Conservation (phyloP, 2,888 invertebrate genomes). For the Tiliacea aurago region DNA sequence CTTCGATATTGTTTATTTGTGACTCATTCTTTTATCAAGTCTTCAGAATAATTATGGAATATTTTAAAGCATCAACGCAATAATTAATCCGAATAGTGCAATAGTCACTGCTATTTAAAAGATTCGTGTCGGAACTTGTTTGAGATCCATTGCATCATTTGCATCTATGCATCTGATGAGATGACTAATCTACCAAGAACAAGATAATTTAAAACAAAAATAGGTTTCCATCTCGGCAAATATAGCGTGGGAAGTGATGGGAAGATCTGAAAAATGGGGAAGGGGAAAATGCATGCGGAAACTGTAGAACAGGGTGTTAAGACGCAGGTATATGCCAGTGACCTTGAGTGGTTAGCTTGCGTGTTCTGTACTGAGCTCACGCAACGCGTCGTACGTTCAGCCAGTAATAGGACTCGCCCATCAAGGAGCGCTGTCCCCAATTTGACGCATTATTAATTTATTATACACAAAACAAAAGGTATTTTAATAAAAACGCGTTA, state of each 20-base stretch:
- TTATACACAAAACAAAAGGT: too few relatives aligned
- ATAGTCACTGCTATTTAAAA: conserved; percentile 17
- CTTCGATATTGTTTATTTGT: not conserved
- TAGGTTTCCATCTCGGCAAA: not conserved
- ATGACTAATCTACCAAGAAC: conserved; percentile 34
- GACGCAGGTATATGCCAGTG: too few relatives aligned
- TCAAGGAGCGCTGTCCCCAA: too few relatives aligned
- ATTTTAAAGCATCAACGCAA: conserved; percentile 29
- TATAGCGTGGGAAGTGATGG: not conserved
- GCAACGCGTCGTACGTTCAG: too few relatives aligned
- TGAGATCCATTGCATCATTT: too few relatives aligned
- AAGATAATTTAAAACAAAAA: conserved; percentile 10
- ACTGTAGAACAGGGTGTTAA: too few relatives aligned
- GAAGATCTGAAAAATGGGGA: not conserved
- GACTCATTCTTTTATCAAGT: conserved; percentile 23
- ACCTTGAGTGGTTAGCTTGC: too few relatives aligned
- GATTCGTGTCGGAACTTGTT: conserved; percentile 27
- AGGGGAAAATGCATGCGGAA: not conserved
- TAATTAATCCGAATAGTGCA: conserved; percentile 42
- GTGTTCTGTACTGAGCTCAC: too few relatives aligned
- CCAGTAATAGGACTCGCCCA: too few relatives aligned
- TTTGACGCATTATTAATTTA: too few relatives aligned
- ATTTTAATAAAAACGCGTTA: too few relatives aligned
- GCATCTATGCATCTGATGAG: not conserved
- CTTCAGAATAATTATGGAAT: conserved; percentile 2